Conservation (phyloP, 2,113 vertebrate species). For the Sapayoa aenigma region DNA sequence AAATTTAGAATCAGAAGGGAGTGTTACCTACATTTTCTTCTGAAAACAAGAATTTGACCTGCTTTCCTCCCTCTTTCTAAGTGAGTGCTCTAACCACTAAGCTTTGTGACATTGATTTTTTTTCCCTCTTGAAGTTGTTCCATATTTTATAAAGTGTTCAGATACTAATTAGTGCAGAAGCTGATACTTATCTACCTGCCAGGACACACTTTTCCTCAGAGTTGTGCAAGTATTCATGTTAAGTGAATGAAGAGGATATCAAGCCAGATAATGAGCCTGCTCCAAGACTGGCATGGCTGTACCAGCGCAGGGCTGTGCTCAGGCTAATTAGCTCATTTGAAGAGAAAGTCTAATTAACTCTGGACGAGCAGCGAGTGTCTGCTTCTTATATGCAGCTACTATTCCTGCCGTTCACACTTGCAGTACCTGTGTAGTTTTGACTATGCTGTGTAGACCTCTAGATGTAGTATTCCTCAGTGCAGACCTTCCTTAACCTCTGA, state of each 20-base stretch:
- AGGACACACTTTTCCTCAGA: constrained; percentile 11
- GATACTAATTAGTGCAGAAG: constrained; percentile 30
- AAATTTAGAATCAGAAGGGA: not conserved
- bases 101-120: not conserved
- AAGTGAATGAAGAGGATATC: constrained; percentile 39
- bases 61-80: not conserved
- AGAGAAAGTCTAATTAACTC: constrained; percentile 42
- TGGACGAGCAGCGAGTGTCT: not conserved
- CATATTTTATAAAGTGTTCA: not conserved
- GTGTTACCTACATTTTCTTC: not conserved
- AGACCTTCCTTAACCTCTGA: not conserved
- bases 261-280: constrained; percentile 52
- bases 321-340: constrained; percentile 50
- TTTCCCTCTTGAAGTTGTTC: not conserved
- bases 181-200: not conserved
- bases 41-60: not conserved
- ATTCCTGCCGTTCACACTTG: not conserved
- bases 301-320: not conserved
- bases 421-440: not conserved
- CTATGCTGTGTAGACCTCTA: not conserved
- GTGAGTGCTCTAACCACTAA: not conserved
- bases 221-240: not conserved
- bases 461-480: not conserved
- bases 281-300: constrained; percentile 29
- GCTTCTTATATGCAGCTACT: not conserved